phyloP scores from a whole-genome alignment of 2,888 invertebrate species.

The Amiota mariae region DNA sequence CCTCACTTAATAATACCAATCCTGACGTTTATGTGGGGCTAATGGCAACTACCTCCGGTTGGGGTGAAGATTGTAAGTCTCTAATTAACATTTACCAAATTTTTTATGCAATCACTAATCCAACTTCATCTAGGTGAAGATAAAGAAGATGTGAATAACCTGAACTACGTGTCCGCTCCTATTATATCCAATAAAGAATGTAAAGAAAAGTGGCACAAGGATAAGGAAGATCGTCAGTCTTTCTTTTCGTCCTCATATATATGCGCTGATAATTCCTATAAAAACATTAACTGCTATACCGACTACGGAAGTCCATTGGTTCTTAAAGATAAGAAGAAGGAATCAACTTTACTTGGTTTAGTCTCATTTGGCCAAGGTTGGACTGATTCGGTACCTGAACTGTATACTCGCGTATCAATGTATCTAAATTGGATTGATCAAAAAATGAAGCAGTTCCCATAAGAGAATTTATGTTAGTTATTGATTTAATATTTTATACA shows the following conservation, averaged over 20 bases:
- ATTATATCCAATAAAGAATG: background rate
- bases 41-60: no score
- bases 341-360: conserved; percentile 4
- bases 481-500: no score
- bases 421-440: conserved; percentile 1
- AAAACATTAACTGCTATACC: background rate
- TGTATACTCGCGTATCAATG: background rate
- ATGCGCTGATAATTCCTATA: background rate
- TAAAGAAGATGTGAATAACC: background rate
- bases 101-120: no score
- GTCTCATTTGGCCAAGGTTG: background rate
- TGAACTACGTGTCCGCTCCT: no score
- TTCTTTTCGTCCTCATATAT: background rate
- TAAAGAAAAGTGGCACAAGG: background rate
- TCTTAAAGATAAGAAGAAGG: background rate
- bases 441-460: background rate
- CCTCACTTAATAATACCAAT: background rate
- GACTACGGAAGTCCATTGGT: background rate
- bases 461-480: no score
- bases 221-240: background rate
- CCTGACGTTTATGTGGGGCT: no score
- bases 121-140: background rate
- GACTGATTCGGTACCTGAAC: background rate
- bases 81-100: no score
- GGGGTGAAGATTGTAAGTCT: no score